phyloP scores from a whole-genome alignment of 2,113 vertebrate genomes.

The Apaloderma vittatum region DNA sequence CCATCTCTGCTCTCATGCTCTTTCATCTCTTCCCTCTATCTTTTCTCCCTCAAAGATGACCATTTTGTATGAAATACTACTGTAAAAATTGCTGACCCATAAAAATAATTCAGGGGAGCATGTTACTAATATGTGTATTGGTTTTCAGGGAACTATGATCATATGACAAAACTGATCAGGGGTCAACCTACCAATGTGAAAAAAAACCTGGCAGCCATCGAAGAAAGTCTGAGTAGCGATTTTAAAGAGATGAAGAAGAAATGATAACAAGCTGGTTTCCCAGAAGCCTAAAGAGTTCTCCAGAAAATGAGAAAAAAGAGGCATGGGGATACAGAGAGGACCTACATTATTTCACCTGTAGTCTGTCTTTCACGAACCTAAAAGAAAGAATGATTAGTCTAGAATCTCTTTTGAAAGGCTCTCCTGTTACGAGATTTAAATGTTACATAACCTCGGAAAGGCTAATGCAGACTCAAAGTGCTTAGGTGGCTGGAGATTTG shows the following conservation, averaged over 20 bases:
- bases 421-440: not conserved
- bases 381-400: not conserved
- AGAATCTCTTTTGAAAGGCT: not conserved
- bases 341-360: not conserved
- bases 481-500: not conserved
- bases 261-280: not conserved
- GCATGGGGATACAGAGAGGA: not conserved
- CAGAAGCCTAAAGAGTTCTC: not conserved
- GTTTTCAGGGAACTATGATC: not conserved
- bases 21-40: not conserved
- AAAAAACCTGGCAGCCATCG: not conserved
- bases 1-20: not conserved
- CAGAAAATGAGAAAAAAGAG: not conserved
- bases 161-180: not conserved
- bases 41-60: not conserved
- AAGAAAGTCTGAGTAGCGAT: not conserved
- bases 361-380: not conserved
- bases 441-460: not conserved
- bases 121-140: not conserved
- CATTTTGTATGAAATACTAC: not conserved
- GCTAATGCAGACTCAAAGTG: not conserved
- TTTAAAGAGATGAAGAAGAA: not conserved
- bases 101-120: not conserved
- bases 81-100: not conserved
- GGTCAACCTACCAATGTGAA: fast-evolving